Evolutionary conservation across 2,797 vertebrate genomes (phyloP).

Genomic region (Notolabrus celidotus): DNA sequence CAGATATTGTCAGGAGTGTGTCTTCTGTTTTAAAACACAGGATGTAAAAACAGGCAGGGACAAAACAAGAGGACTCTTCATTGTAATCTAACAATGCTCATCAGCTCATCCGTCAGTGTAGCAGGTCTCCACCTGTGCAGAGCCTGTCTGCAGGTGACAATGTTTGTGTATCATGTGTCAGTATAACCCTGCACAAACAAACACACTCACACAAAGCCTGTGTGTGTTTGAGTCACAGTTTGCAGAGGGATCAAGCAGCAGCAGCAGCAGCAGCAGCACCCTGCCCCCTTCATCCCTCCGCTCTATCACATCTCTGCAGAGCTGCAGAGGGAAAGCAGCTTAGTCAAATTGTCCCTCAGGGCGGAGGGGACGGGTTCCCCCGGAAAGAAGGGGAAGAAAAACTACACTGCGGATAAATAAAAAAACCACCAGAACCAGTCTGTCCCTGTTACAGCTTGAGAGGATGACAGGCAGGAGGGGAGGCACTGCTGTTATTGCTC

Average conservation of each 20-base stretch:
- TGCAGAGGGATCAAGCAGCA: neutral
- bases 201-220: neutral
- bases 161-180: neutral
- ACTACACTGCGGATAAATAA: constrained; percentile 2
- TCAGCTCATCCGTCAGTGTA: neutral
- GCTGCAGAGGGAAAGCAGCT: constrained; percentile 49
- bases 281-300: constrained; percentile 17
- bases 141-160: constrained; percentile 8
- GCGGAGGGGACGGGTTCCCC: constrained; percentile 22
- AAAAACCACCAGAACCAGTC: neutral
- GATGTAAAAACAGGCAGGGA: too few species aligned
- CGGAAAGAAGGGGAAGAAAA: neutral
- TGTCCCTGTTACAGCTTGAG: neutral
- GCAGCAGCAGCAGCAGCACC: constrained; percentile 4
- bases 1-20: too few species aligned
- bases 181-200: neutral
- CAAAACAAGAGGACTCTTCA: too few species aligned
- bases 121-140: neutral
- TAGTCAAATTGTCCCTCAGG: constrained; percentile 37
- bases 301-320: constrained; percentile 33
- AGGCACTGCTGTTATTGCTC: neutral
- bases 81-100: too few species aligned
- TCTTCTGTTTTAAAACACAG: too few species aligned
- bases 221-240: neutral
- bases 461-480: neutral